Base-by-base conservation (phyloP, 2,113 vertebrate species). In the Ptilonorhynchus violaceus region DNA sequence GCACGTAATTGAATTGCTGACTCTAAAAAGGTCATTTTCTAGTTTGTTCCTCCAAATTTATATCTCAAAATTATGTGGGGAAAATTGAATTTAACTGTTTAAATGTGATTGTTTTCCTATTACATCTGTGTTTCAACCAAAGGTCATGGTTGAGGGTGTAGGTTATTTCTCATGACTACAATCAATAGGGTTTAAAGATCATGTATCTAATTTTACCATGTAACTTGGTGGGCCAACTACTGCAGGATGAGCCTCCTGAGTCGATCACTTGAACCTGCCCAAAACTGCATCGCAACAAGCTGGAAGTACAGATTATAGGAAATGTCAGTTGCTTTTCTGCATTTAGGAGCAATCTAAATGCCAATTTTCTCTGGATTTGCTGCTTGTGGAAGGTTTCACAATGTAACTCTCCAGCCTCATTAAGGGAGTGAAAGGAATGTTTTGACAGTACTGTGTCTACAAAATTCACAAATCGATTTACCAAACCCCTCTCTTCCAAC, bases 301-400 rank as follows among this genome's bases (percentile, higher is more conserved):
- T 72, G 96, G 94, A 97, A 97, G 96, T 88, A 96, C 94, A 96
- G 98, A 98, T 98, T 95, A 98, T 83, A 97, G 94, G 89, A 97
- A 97, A 97, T 77, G 97, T 97, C 98, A 98, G 97, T 98, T 91
- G 93, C 96, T 96, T 95, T 96, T 97, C 97, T 98, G 95, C 97
- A 97, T 98, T 97, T 95, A 88, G 90, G 85, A 96, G n/a, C 72
- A 59, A 91, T 91, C 95, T 96, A 97, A 98, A 97, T 35, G 90
- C 96, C 98, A 97, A 96, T 98, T 98, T 98, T 98, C 97, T 97
- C 96, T 50, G 88, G 97, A 98, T 97, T 97, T 96, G 97, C 97
- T 92, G 94, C 93, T 95, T 93, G 97, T 88, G 49, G 94, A 88
- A 96, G 97, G 95, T 79, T 91, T 89, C 80, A 84, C 95, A 94